Evolutionary conservation across 1,140 invertebrate genomes (phyloP), one percentile per base, ranked within the genome.

Genomic region (Macrobrachium rosenbergii): DNA sequence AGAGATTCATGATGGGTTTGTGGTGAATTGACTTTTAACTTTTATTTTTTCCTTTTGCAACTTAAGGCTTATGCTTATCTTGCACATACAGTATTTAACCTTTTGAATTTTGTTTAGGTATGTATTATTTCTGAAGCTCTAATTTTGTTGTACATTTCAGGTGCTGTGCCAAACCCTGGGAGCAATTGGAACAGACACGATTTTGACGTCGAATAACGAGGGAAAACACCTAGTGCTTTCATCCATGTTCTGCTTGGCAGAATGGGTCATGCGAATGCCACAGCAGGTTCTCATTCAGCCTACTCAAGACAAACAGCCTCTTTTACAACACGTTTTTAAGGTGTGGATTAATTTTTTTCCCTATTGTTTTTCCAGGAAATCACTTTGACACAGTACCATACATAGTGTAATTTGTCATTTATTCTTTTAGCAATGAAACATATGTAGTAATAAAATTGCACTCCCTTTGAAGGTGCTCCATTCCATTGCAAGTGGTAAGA

Each of bases 231-330:
- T 98, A 58, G 94, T 96, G 0, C 95, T 97, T 23, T 96, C 96
- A 0, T 94, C 98, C 90, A 94, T 98, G 90, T 95, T 98, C 83
- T 98, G 97, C 91, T 92, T 99, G 59, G 96, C 96, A 0, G 97
- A 99, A 93, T 99, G 97, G 95, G 98, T 97, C 82, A 97, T 99
- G 94, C 93, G 93, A 89, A 92, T 96, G 89, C 94, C 94, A 1
- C 90, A 93, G 11, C 87, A 91, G 37, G 91, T 92, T n/a, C 91
- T 94, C 77, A 91, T 92, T 83, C 90, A 85, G 89, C 91, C 89
- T 21, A 86, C 90, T 88, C 91, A 89, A 89, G 89, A 90, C 82
- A 83, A 85, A n/a, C 87, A 91, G 43, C 91, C 93, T 59, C 90
- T 95, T 2, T 92, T 95, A 43, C 91, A 94, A 58, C 94, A 94